Conservation (phyloP, 2,888 invertebrate species). For the Coenonympha glycerion region DNA sequence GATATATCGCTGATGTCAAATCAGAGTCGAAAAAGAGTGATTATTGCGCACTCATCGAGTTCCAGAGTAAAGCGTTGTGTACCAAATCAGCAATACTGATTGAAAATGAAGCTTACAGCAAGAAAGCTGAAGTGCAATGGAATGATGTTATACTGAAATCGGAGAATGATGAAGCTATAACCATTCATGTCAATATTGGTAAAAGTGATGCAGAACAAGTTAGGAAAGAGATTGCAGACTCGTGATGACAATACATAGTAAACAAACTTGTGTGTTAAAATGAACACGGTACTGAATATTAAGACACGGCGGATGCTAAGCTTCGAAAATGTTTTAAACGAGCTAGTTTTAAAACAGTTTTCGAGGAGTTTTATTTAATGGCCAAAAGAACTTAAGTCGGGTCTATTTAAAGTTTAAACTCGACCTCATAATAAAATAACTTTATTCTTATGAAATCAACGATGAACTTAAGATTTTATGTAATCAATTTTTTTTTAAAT, state of each 20-base stretch:
- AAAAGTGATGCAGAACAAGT: conserved; percentile 42
- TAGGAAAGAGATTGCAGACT: conserved; percentile 49
- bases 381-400: conserved; percentile 20
- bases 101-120: conserved; percentile 66
- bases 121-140: conserved; percentile 70
- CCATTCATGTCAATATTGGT: conserved; percentile 67
- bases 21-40: conserved; percentile 62
- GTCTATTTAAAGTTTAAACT: neutral
- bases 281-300: conserved; percentile 21
- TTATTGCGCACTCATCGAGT: conserved; percentile 65
- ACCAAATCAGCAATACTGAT: conserved; percentile 66
- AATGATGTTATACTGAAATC: conserved; percentile 64
- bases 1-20: conserved; percentile 59
- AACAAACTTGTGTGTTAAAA: conserved; percentile 8
- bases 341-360: conserved; percentile 9
- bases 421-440: neutral
- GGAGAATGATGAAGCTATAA: conserved; percentile 66
- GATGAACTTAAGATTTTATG: neutral
- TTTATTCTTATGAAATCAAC: conserved; percentile 4
- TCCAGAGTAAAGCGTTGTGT: conserved; percentile 64
- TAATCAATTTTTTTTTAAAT: neutral
- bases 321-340: conserved; percentile 16
- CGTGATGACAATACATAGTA: conserved; percentile 28
- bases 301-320: conserved; percentile 17
- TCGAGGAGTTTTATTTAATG: conserved; percentile 4